Evolutionary conservation across 2,113 vertebrate species (phyloP).

Genomic region (Smithornis capensis): DNA sequence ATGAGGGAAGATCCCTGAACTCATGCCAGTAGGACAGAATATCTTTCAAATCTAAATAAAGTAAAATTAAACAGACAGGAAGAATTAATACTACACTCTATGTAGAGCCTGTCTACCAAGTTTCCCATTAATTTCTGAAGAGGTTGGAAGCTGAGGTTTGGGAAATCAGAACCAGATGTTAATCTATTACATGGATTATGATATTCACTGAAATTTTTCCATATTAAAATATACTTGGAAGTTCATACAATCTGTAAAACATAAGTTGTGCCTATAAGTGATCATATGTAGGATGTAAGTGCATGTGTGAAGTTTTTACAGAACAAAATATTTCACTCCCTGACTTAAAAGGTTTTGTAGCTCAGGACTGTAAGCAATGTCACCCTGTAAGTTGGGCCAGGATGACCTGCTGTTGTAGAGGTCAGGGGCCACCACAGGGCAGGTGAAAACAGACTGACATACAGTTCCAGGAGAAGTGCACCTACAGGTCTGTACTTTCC

Average conservation of each 20-base stretch:
- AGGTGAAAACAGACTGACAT: not conserved
- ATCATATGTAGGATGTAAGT: not conserved
- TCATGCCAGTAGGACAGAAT: not conserved
- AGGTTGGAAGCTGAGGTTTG: not conserved
- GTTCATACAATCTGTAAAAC: not conserved
- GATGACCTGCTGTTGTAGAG: not conserved
- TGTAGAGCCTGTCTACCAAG: not conserved
- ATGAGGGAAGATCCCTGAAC: not conserved
- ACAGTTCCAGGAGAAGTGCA: not conserved
- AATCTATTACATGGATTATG: not conserved
- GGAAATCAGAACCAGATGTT: not conserved
- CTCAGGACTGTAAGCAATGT: not conserved
- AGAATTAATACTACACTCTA: not conserved
- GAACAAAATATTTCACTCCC: not conserved
- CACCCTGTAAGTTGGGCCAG: not conserved
- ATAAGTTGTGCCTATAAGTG: not conserved
- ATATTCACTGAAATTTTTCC: not conserved
- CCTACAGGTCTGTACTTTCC: not conserved
- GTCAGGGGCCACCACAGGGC: not conserved
- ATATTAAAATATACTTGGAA: not conserved
- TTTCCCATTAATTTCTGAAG: not conserved
- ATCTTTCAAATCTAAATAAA: constrained; percentile 15
- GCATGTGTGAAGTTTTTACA: not conserved
- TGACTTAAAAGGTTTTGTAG: not conserved
- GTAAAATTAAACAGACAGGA: not conserved